Evolutionary conservation across 2,888 invertebrate species (phyloP).

Genomic region (Mimas tiliae): DNA sequence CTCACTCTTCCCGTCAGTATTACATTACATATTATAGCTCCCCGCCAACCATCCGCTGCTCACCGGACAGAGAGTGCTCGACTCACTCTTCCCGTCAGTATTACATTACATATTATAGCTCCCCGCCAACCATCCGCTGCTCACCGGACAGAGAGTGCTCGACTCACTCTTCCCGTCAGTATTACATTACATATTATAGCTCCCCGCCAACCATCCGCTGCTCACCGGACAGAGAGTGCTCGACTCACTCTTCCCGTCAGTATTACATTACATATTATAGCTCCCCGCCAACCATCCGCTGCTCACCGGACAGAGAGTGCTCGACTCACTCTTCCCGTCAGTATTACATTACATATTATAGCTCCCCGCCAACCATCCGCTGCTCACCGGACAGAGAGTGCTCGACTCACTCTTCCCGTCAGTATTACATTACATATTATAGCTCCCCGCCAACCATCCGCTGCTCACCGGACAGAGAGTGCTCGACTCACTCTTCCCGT

Average conservation of each 20-base stretch:
- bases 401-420: conserved; percentile 98
- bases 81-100: no score
- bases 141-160: conserved; percentile 98
- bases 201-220: conserved; percentile 99
- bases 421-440: no score
- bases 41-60: conserved; percentile 99
- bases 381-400: conserved; percentile 99
- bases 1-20: no score
- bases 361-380: conserved; percentile 98
- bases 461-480: conserved; percentile 99
- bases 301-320: conserved; percentile 98
- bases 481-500: conserved; percentile 98
- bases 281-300: conserved; percentile 99
- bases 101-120: no score
- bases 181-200: no score
- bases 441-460: conserved; percentile 99
- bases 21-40: no score
- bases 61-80: conserved; percentile 98
- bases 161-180: conserved; percentile 99
- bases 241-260: conserved; percentile 98
- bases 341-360: no score
- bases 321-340: conserved; percentile 99
- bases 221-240: conserved; percentile 99
- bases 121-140: conserved; percentile 98
- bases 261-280: no score